phyloP scores from a whole-genome alignment of 2,888 invertebrate species.

The Onthophagus sagittarius region DNA sequence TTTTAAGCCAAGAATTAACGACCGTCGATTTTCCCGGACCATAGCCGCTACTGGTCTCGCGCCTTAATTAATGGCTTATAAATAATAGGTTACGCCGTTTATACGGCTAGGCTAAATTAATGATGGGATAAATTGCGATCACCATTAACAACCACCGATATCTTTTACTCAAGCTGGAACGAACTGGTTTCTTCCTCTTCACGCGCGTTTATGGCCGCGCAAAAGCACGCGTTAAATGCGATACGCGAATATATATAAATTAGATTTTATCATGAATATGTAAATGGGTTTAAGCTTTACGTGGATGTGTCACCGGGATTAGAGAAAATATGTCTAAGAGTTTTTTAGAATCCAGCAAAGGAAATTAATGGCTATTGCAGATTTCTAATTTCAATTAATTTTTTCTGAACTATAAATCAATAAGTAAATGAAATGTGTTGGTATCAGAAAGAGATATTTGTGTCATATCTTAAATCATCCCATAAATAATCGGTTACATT shows the following conservation, averaged over 20 bases:
- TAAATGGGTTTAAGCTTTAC: neutral
- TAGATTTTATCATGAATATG: neutral
- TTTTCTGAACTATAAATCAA: no score
- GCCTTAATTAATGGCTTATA: neutral
- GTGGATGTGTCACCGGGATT: neutral
- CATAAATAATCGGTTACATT: no score
- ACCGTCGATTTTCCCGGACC: neutral
- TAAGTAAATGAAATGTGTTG: no score
- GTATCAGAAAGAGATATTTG: no score
- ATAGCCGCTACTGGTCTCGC: neutral
- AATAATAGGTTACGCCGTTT: neutral
- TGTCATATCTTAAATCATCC: no score
- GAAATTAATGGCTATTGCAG: neutral
- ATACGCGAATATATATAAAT: neutral
- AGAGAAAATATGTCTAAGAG: neutral
- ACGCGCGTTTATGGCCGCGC: neutral
- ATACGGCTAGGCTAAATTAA: neutral
- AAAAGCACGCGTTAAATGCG: neutral
- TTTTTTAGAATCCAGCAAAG: neutral
- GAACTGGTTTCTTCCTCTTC: neutral
- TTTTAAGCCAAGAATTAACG: neutral
- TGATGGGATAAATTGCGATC: neutral
- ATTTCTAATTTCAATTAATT: neutral
- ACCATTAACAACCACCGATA: neutral
- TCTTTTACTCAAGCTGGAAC: neutral